These are phyloP conservation scores for Hyposoter dolosus DNA, from an alignment of 2,888 invertebrate genomes.

Conservation along the genomic window DNA sequence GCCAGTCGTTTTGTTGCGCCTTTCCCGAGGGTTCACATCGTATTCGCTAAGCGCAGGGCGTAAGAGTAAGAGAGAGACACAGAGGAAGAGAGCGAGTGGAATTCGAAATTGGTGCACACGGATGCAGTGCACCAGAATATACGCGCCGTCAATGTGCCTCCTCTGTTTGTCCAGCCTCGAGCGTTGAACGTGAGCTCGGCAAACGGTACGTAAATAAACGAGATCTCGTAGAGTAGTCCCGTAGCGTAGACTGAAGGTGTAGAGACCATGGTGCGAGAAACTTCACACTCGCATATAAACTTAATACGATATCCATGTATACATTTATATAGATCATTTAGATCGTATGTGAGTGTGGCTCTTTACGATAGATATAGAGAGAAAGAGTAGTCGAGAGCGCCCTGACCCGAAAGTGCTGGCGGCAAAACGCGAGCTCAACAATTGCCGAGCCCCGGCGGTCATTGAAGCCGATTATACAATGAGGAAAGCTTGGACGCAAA, in stretches of 20 bases:
- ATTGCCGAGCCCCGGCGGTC: constrained; percentile 53
- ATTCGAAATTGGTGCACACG: constrained; percentile 65
- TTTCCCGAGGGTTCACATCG: constrained; percentile 44
- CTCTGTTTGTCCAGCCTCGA: constrained; percentile 67
- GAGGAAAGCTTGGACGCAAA: constrained; percentile 60
- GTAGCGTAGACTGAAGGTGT: constrained; percentile 51
- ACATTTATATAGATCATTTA: constrained; percentile 10
- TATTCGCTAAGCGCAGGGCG: constrained; percentile 46
- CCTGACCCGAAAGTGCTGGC: constrained; percentile 27
- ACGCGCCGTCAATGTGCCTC: constrained; percentile 49
- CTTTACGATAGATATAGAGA: constrained; percentile 19
- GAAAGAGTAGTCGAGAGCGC: constrained; percentile 19
- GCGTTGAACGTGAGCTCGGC: constrained; percentile 64
- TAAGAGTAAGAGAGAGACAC: constrained; percentile 27
- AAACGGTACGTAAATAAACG: constrained; percentile 69
- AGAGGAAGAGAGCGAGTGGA: constrained; percentile 41
- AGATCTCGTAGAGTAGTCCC: constrained; percentile 63
- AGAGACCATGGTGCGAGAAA: constrained; percentile 49
- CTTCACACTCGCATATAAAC: constrained; percentile 54
- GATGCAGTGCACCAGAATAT: constrained; percentile 43
- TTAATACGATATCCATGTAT: neutral
- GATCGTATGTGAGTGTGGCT: neutral
- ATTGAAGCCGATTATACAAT: constrained; percentile 61
- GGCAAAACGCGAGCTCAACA: constrained; percentile 54
- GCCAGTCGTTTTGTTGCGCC: constrained; percentile 42